Percentiles rank a stretch among this genome's conserved stretches.
Evolutionary conservation across 2,113 vertebrate species (phyloP).

Genomic region (Apeltes quadracus): DNA sequence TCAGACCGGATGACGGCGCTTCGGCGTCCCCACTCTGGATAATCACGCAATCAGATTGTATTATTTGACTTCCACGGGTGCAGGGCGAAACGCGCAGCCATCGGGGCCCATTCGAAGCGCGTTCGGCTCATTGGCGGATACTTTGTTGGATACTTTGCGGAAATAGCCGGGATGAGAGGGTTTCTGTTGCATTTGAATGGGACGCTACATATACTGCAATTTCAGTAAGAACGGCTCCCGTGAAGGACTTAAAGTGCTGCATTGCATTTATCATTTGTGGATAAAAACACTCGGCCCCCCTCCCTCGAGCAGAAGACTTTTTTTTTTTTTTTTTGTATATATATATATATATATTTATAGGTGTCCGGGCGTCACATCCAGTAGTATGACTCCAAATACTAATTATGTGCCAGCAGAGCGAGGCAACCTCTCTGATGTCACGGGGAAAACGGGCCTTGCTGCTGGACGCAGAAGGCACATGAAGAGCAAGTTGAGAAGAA

Average conservation of each 20-base stretch:
- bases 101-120: constrained; percentile 65
- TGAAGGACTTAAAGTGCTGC: background rate
- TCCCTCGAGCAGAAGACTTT: background rate
- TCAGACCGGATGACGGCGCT: constrained; percentile 68
- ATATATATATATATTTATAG: too few species aligned
- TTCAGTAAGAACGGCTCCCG: constrained; percentile 26
- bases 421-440: constrained; percentile 61
- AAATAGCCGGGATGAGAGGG: constrained; percentile 42
- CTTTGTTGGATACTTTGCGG: too few species aligned
- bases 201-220: constrained; percentile 33
- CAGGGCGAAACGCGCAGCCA: constrained; percentile 45
- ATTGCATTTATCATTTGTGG: constrained; percentile 1
- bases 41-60: constrained; percentile 78
- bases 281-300: constrained; percentile 14
- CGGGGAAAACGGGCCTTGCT: constrained; percentile 62
- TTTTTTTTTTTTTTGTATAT: background rate
- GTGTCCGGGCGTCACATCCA: background rate
- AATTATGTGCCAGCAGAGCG: constrained; percentile 57
- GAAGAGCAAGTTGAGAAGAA: constrained; percentile 68
- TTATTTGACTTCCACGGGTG: constrained; percentile 76
- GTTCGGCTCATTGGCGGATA: constrained; percentile 56
- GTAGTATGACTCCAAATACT: constrained; percentile 6
- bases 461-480: constrained; percentile 75
- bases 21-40: constrained; percentile 53
- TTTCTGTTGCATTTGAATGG: constrained; percentile 43